A percentile compares a stretch with the other conserved stretches of the same genome.
Conservation (phyloP, 2,888 invertebrate genomes). For the Ephialtes manifestator region DNA sequence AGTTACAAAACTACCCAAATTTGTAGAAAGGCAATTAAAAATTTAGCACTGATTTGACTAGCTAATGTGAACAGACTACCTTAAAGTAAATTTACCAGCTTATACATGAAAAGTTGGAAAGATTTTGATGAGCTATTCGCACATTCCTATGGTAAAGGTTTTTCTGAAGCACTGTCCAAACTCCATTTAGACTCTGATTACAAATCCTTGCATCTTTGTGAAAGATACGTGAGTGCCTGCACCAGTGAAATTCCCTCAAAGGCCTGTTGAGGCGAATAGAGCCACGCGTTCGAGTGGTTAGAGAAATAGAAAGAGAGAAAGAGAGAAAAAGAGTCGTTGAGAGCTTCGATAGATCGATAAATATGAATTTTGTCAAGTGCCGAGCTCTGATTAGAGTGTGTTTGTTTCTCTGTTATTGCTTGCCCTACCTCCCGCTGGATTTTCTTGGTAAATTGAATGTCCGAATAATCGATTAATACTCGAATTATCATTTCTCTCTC, state of each 20-base stretch:
- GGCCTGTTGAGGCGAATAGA: neutral
- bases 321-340: neutral
- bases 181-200: slow-evolving; percentile 81
- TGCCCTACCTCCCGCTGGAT: slow-evolving; percentile 85
- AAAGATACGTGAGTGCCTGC: slow-evolving; percentile 11
- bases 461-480: slow-evolving; percentile 79
- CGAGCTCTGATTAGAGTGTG: slow-evolving; percentile 83
- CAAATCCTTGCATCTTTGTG: slow-evolving; percentile 42
- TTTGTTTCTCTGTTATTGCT: slow-evolving; percentile 86
- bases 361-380: slow-evolving; percentile 74
- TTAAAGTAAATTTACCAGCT: too few species aligned
- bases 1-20: too few species aligned
- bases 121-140: too few species aligned
- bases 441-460: slow-evolving; percentile 86
- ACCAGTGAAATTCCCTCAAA: neutral
- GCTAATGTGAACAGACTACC: too few species aligned
- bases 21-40: too few species aligned
- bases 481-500: slow-evolving; percentile 56
- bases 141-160: neutral
- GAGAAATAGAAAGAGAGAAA: neutral
- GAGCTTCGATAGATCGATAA: slow-evolving; percentile 43
- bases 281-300: neutral
- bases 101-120: too few species aligned
- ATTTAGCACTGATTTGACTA: too few species aligned
- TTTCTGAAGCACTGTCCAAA: slow-evolving; percentile 78